A percentile compares a stretch with the other conserved stretches of the same genome.
phyloP scores from a whole-genome alignment of 2,113 vertebrate genomes.

The Taxidea taxus region DNA sequence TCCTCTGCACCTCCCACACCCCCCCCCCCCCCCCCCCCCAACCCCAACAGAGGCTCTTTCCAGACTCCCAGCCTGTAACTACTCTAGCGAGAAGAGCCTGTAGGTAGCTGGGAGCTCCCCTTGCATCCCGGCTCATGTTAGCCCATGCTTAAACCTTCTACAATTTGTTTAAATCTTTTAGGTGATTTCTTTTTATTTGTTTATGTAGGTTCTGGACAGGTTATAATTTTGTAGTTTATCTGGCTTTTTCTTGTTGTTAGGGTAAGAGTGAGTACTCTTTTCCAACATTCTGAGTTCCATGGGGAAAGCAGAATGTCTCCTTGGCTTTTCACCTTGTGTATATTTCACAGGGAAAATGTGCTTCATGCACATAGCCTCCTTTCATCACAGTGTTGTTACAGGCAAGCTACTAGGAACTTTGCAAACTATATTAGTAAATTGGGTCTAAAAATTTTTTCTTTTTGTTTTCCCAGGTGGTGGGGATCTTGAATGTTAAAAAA shows the following conservation, averaged over 20 bases:
- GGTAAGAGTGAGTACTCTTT: background rate
- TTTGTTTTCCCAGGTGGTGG: background rate
- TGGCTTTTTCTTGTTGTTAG: background rate
- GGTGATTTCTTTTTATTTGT: background rate
- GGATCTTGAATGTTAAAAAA: background rate
- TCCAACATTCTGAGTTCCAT: background rate
- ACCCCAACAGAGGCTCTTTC: background rate
- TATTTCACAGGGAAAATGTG: background rate
- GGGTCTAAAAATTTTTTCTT: background rate
- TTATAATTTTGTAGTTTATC: background rate
- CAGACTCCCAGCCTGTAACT: background rate
- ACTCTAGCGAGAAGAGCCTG: background rate
- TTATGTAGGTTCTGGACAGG: background rate
- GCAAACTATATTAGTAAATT: background rate
- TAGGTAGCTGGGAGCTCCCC: background rate
- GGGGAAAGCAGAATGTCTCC: background rate
- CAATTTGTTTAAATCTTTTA: background rate
- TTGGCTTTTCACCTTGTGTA: background rate
- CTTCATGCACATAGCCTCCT: background rate
- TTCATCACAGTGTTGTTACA: background rate
- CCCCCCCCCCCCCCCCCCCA: fast-evolving
- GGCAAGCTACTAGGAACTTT: background rate
- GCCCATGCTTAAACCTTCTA: background rate
- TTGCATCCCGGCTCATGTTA: background rate
- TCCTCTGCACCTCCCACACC: too few relatives aligned